These are phyloP conservation scores for Saturnia japonica DNA, from an alignment of 2,888 invertebrate species.

Conservation along the genomic window DNA sequence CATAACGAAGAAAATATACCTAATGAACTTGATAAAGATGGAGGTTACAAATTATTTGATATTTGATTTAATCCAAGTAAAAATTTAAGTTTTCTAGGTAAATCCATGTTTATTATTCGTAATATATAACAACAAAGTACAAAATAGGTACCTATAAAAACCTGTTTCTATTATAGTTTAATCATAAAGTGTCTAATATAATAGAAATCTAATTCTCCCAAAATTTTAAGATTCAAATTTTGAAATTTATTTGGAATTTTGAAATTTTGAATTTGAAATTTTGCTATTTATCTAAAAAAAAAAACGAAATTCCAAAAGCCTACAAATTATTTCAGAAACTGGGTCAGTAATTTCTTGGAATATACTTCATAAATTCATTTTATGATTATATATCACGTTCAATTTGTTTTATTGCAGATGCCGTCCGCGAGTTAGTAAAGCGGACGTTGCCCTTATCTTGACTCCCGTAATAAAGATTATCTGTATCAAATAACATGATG, in stretches of 20 bases:
- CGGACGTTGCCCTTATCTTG: conserved; percentile 29
- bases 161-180: too few species aligned
- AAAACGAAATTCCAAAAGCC: background rate
- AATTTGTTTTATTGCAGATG: conserved; percentile 40
- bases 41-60: background rate
- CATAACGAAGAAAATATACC: background rate
- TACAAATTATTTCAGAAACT: background rate
- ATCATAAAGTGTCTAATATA: too few species aligned
- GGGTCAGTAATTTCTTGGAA: conserved; percentile 9
- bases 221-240: background rate
- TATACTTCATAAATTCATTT: conserved; percentile 27
- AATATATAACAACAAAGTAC: too few species aligned
- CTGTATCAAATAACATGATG: background rate
- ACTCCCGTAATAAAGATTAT: conserved; percentile 29
- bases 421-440: conserved; percentile 20
- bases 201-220: background rate
- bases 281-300: background rate
- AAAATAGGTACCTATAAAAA: too few species aligned
- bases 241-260: too few species aligned
- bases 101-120: background rate
- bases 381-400: conserved; percentile 29
- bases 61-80: background rate
- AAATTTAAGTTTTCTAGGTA: background rate
- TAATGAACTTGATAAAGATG: background rate
- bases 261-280: background rate